Evolutionary conservation across 2,888 invertebrate species (phyloP).

Genomic region (Coronaproctus castanopsis): DNA sequence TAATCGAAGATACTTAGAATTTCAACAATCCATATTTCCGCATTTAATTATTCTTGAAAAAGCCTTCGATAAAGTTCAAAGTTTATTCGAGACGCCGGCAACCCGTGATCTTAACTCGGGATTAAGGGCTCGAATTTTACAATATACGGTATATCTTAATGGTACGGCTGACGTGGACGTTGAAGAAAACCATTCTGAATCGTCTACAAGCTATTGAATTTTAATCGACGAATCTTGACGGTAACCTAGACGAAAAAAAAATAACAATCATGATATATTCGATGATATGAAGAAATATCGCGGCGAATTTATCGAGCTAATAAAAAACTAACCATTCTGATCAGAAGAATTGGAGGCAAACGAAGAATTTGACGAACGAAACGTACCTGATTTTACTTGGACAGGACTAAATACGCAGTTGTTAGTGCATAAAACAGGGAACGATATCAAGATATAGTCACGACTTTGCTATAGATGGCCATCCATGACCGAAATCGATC

Average conservation of each 20-base stretch:
- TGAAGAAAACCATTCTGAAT: neutral
- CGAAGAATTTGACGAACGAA: neutral
- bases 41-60: too few species aligned
- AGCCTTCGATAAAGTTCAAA: too few species aligned
- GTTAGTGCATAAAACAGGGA: neutral
- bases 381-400: too few species aligned
- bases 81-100: neutral
- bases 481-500: too few species aligned
- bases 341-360: neutral
- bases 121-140: neutral
- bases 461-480: too few species aligned
- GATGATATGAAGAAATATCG: neutral
- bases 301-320: too few species aligned
- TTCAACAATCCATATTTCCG: too few species aligned
- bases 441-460: too few species aligned
- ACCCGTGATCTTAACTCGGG: neutral
- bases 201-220: neutral
- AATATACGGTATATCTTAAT: neutral
- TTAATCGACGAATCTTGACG: neutral
- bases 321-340: neutral
- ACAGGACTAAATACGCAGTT: neutral
- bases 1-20: too few species aligned
- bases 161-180: neutral
- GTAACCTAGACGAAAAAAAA: neutral
- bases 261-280: neutral